Evolutionary conservation across 2,113 vertebrate genomes (phyloP).

Genomic region (Hydropotes inermis): DNA sequence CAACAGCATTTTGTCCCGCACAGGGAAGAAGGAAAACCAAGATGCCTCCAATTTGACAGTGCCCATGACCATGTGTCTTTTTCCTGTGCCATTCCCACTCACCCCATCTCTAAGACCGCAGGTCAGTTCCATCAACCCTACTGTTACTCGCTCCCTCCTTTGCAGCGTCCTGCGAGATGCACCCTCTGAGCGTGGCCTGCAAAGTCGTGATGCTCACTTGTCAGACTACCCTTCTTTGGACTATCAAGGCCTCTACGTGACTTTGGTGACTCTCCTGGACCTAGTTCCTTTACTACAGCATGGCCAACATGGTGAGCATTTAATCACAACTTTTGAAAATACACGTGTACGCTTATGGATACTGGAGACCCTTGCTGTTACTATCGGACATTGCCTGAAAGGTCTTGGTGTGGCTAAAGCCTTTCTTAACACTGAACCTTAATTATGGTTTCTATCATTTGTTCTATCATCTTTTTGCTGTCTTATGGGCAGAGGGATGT

Average conservation of each 20-base stretch:
- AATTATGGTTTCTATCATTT: background rate
- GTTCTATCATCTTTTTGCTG: background rate
- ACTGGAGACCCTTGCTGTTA: background rate
- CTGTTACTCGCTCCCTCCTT: conserved; percentile 99
- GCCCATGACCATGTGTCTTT: conserved; percentile 99
- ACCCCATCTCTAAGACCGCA: conserved; percentile 99
- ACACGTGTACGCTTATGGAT: background rate
- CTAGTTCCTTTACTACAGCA: conserved; percentile 99
- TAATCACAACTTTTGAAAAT: background rate
- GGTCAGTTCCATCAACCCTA: conserved; percentile 99
- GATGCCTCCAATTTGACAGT: conserved; percentile 99
- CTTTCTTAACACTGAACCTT: conserved; percentile 37
- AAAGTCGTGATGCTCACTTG: conserved; percentile 99
- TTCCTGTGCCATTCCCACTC: conserved; percentile 99
- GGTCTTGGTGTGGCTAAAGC: background rate
- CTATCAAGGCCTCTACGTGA: conserved; percentile 99
- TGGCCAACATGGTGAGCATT: conserved; percentile 98
- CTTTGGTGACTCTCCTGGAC: conserved; percentile 99
- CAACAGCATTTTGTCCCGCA: conserved; percentile 99
- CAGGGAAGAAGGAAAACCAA: conserved; percentile 99
- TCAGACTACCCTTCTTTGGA: conserved; percentile 99
- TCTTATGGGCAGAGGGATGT: background rate
- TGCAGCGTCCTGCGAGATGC: conserved; percentile 99
- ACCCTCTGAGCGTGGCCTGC: conserved; percentile 99
- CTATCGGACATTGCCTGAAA: background rate